Percentiles rank a stretch among this genome's conserved stretches.
Conservation (phyloP, 2,113 vertebrate genomes). For the Pipra filicauda region DNA sequence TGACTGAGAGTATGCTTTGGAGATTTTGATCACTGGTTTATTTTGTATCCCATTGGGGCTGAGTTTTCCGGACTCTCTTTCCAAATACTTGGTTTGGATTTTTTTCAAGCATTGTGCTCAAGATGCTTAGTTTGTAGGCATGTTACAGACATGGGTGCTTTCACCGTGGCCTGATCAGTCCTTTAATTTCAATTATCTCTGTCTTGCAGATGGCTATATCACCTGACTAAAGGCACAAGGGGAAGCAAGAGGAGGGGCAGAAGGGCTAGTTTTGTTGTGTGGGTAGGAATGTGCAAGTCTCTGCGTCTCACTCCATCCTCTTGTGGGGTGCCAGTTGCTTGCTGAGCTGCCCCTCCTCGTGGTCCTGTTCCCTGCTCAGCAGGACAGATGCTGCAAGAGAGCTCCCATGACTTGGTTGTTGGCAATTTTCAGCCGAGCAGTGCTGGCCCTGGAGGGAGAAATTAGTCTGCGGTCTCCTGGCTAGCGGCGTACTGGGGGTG, state of each 20-base stretch:
- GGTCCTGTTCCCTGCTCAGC: neutral
- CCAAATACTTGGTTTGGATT: neutral
- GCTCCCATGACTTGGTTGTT: neutral
- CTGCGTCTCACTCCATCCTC: neutral
- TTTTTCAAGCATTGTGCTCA: neutral
- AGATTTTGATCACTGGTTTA: neutral
- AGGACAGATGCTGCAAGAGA: neutral
- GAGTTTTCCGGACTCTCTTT: neutral
- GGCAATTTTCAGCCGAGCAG: neutral
- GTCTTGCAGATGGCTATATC: neutral
- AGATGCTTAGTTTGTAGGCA: neutral
- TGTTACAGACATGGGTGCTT: neutral
- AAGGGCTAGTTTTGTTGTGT: neutral
- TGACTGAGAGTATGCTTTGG: neutral
- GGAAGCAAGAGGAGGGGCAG: neutral
- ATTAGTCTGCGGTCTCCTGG: neutral
- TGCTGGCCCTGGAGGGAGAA: neutral
- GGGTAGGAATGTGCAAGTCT: neutral
- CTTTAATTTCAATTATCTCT: neutral
- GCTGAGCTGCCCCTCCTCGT: neutral
- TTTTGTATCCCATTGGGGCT: neutral
- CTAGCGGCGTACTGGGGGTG: rapidly evolving
- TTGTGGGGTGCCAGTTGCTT: neutral
- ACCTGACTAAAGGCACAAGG: neutral
- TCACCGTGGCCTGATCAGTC: neutral